phyloP scores from a whole-genome alignment of 2,797 vertebrate species.

The Xiphophorus birchmanni region DNA sequence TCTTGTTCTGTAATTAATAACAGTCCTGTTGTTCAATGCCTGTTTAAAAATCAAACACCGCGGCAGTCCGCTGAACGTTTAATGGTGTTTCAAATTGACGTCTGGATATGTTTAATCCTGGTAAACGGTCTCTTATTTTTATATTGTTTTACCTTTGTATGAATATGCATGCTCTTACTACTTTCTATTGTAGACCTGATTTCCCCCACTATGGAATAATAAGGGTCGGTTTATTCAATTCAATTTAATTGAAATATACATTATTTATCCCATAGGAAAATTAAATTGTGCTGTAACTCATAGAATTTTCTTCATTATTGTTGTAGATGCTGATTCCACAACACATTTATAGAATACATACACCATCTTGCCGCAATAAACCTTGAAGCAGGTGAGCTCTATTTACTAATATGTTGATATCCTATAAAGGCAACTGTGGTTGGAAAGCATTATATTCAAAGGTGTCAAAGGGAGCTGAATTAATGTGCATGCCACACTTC shows the following conservation, averaged over 20 bases:
- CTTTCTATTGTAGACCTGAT: neutral
- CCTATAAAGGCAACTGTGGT: neutral
- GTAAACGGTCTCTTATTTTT: no score
- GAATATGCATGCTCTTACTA: neutral
- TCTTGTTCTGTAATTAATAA: neutral
- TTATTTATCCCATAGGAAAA: neutral
- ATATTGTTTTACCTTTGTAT: neutral
- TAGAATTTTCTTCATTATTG: neutral
- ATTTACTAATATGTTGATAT: neutral
- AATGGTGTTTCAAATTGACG: no score
- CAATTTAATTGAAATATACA: neutral
- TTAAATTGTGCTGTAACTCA: neutral
- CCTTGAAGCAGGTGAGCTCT: neutral
- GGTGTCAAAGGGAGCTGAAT: neutral
- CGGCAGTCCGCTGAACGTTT: neutral
- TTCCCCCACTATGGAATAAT: neutral
- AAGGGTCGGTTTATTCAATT: neutral
- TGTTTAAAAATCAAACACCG: neutral
- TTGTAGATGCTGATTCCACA: no score
- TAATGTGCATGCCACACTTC: neutral
- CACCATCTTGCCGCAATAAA: no score
- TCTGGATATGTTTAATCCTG: neutral
- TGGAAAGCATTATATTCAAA: neutral
- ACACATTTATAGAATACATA: no score
- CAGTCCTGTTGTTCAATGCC: neutral